Evolutionary conservation across 2,113 vertebrate species (phyloP).

Genomic region (Delphinapterus leucas): DNA sequence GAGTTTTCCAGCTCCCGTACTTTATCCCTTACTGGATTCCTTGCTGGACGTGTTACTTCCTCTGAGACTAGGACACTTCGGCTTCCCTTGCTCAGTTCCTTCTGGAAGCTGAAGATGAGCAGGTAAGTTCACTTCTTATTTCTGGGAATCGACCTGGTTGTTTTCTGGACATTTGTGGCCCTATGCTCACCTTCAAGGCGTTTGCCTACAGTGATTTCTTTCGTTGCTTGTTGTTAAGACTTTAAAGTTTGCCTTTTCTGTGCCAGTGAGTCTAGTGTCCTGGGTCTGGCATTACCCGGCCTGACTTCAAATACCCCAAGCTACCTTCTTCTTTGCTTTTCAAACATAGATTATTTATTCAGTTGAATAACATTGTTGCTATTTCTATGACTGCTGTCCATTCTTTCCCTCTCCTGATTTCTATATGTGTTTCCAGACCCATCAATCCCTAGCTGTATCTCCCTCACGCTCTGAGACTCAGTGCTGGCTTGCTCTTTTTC

Average conservation of each 20-base stretch:
- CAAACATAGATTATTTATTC: neutral
- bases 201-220: neutral
- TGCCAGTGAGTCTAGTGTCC: neutral
- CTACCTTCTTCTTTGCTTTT: neutral
- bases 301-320: neutral
- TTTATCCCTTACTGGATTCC: neutral
- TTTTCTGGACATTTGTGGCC: neutral
- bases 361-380: neutral
- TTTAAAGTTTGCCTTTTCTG: neutral
- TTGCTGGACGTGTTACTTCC: neutral
- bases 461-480: neutral
- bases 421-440: accelerated
- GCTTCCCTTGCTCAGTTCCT: neutral
- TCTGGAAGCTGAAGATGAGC: neutral
- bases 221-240: neutral
- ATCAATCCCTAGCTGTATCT: neutral
- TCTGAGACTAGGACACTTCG: neutral
- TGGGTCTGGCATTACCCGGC: neutral
- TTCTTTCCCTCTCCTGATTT: neutral
- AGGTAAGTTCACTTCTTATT: neutral
- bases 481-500: neutral
- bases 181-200: accelerated
- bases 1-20: neutral
- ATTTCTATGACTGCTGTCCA: neutral
- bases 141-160: neutral